A percentile compares a stretch with the other conserved stretches of the same genome.
Evolutionary conservation across 2,888 invertebrate genomes (phyloP).

Genomic region (Tryphoninae sp.): DNA sequence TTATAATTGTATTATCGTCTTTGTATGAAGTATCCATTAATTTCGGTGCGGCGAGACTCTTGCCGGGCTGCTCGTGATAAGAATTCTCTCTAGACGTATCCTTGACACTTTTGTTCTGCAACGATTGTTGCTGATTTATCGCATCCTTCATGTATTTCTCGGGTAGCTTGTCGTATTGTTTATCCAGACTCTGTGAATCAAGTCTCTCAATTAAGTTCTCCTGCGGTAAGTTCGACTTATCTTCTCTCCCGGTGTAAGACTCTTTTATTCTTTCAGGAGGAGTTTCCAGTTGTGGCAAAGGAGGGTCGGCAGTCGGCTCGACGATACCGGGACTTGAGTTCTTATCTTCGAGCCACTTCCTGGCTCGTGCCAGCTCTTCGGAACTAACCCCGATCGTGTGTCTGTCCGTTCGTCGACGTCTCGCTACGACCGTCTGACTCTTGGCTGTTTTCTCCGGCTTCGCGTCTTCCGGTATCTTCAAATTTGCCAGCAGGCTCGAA

Average conservation of each 20-base stretch:
- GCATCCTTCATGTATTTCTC: constrained; percentile 78
- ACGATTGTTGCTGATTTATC: constrained; percentile 78
- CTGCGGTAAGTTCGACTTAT: constrained; percentile 6
- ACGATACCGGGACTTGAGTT: constrained; percentile 55
- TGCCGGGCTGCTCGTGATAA: constrained; percentile 55
- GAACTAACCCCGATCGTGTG: constrained; percentile 93
- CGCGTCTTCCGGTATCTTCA: constrained; percentile 78
- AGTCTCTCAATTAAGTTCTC: constrained; percentile 36
- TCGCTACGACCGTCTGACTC: constrained; percentile 67
- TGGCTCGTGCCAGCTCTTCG: constrained; percentile 90
- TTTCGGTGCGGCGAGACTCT: constrained; percentile 15
- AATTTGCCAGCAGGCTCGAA: constrained; percentile 85
- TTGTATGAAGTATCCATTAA: constrained; percentile 53
- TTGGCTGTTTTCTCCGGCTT: constrained; percentile 75
- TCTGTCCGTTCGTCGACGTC: constrained; percentile 85
- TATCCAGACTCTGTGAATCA: constrained; percentile 22
- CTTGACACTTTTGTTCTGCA: constrained; percentile 71
- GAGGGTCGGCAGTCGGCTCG: not conserved
- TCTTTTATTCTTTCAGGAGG: constrained; percentile 12
- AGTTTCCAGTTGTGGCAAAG: constrained; percentile 10
- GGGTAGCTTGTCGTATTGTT: constrained; percentile 64
- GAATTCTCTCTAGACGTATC: constrained; percentile 40
- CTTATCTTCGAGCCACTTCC: constrained; percentile 88
- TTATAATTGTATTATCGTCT: constrained; percentile 60
- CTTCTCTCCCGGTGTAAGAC: constrained; percentile 5